Evolutionary conservation across 1,140 invertebrate genomes (phyloP).

Genomic region (Paramacrobiotus metropolitanus): DNA sequence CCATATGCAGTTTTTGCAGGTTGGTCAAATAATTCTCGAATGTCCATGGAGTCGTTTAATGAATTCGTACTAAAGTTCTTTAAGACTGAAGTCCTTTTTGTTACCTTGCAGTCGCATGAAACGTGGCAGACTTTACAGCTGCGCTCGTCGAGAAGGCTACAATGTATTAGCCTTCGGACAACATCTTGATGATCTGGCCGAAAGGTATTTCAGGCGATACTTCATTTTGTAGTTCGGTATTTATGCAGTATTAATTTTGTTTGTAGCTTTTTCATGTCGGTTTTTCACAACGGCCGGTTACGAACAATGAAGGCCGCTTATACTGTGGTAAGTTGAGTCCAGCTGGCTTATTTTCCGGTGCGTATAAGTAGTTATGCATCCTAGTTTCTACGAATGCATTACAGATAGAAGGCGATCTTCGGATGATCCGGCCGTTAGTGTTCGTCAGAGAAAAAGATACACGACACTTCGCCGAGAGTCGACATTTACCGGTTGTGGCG

Average conservation of each 20-base stretch:
- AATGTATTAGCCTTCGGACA: slow-evolving; percentile 65
- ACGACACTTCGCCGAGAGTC: slow-evolving; percentile 38
- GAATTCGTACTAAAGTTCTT: no score
- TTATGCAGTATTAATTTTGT: slow-evolving; percentile 6
- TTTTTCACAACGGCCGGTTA: slow-evolving; percentile 52
- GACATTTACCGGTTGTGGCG: slow-evolving; percentile 37
- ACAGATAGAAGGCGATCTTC: slow-evolving; percentile 37
- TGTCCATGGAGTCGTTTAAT: no score
- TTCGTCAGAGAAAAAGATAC: slow-evolving; percentile 54
- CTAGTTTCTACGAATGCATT: no score
- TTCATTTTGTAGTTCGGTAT: slow-evolving; percentile 5
- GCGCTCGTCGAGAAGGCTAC: slow-evolving; percentile 47
- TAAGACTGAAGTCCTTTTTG: no score
- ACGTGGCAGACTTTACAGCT: slow-evolving; percentile 43
- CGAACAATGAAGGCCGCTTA: slow-evolving; percentile 61
- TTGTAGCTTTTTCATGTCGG: slow-evolving; percentile 45
- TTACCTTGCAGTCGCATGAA: slow-evolving; percentile 40
- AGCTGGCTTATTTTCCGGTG: no score
- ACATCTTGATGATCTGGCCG: slow-evolving; percentile 56
- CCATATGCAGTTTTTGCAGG: slow-evolving; percentile 44
- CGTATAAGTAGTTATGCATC: no score
- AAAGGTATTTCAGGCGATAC: slow-evolving; percentile 25
- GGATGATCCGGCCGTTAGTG: slow-evolving; percentile 62
- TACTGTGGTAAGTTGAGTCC: slow-evolving; percentile 27
- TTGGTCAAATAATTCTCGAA: no score